Conservation (phyloP, 2,888 invertebrate genomes). For the Loripinus fragilis region DNA sequence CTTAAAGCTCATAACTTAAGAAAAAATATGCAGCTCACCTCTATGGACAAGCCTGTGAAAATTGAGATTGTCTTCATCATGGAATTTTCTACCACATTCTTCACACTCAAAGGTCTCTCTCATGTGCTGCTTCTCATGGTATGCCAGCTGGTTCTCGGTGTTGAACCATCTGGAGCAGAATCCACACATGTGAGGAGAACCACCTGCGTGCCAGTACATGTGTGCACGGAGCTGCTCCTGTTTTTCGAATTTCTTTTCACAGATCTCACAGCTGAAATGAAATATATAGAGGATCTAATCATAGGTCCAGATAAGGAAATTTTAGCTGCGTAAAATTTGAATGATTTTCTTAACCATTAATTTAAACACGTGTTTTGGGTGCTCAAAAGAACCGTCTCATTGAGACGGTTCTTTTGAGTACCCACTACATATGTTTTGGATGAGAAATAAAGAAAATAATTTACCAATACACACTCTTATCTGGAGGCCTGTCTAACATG, state of each 20-base stretch:
- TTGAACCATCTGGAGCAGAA: slow-evolving; percentile 11
- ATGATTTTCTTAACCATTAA: too few species aligned
- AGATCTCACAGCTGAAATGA: neutral
- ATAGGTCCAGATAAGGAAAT: too few species aligned
- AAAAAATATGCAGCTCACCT: neutral
- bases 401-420: too few species aligned
- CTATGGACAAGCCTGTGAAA: neutral
- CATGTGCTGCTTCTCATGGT: neutral
- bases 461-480: too few species aligned
- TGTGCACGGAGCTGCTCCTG: neutral
- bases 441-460: too few species aligned
- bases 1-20: too few species aligned
- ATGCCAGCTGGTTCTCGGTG: neutral
- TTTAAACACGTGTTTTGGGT: too few species aligned
- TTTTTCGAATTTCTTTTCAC: neutral
- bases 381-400: too few species aligned
- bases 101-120: neutral
- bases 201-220: neutral
- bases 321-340: too few species aligned
- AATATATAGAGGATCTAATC: too few species aligned
- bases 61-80: neutral
- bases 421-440: too few species aligned
- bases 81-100: neutral
- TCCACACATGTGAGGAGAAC: neutral
- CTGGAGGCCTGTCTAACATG: too few species aligned